These are phyloP conservation scores for Crambe crambe DNA, from an alignment of 37 sponge, comb jelly and placozoan species.

Conservation along the genomic window DNA sequence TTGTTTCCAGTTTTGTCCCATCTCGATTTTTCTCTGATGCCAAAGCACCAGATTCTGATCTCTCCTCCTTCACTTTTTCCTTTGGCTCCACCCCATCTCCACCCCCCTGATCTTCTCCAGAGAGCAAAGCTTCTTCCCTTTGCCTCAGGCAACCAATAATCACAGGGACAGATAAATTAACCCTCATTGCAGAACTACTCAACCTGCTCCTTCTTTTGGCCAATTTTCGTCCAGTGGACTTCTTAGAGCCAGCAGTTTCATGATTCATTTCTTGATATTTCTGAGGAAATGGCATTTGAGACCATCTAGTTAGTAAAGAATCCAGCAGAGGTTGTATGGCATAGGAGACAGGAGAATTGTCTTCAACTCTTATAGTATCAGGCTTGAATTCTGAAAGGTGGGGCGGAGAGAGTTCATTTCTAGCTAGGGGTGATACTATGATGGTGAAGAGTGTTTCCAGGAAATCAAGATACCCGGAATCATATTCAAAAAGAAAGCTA, in stretches of 20 bases:
- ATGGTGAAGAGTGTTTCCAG: conserved; percentile 38
- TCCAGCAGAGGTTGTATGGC: conserved; percentile 10
- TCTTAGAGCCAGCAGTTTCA: background rate
- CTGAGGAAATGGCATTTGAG: conserved; percentile 9
- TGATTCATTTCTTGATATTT: background rate
- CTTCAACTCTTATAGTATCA: background rate
- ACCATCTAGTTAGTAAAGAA: conserved; percentile 14
- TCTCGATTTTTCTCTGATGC: background rate
- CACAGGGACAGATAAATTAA: conserved; percentile 7
- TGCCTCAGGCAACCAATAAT: conserved; percentile 18
- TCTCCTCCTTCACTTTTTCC: background rate
- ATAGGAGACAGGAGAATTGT: background rate
- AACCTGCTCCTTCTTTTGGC: background rate
- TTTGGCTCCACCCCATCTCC: background rate
- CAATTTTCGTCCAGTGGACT: background rate
- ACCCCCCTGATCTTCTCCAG: background rate
- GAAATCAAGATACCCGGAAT: conserved; percentile 28
- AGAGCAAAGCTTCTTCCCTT: background rate
- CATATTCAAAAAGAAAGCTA: conserved; percentile 41
- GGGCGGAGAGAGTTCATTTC: background rate
- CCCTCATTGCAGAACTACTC: conserved; percentile 7
- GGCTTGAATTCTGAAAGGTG: background rate
- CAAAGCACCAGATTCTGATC: background rate
- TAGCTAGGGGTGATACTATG: background rate
- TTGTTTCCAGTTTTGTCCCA: background rate